phyloP scores from a whole-genome alignment of 2,888 invertebrate genomes.

The Sinhomidia bicolor region DNA sequence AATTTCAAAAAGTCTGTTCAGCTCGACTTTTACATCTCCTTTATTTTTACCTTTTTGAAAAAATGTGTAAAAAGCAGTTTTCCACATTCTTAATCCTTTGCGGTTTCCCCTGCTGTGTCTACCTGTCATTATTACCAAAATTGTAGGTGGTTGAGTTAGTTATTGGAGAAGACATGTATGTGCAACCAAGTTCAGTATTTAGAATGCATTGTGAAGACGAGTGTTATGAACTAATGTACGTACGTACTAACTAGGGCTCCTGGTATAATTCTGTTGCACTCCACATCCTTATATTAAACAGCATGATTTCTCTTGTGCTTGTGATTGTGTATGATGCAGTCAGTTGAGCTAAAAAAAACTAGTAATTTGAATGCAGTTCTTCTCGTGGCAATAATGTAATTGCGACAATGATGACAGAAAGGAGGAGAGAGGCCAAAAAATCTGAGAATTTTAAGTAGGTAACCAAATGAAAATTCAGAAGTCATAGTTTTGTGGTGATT shows the following conservation, averaged over 20 bases:
- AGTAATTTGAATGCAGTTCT: constrained; percentile 10
- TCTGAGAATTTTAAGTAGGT: neutral
- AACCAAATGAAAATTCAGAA: neutral
- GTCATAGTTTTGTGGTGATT: neutral
- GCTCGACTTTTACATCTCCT: neutral
- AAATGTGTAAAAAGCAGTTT: neutral
- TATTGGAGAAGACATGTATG: neutral
- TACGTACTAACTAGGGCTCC: neutral
- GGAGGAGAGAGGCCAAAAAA: neutral
- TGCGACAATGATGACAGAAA: neutral
- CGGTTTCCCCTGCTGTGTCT: constrained; percentile 62
- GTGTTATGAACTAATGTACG: no score
- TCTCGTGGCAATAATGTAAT: neutral
- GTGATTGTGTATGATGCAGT: neutral
- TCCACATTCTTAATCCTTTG: constrained; percentile 44
- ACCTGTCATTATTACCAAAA: constrained; percentile 65
- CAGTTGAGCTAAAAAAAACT: neutral
- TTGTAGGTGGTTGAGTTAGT: constrained; percentile 51
- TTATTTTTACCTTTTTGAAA: neutral
- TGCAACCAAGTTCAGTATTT: neutral
- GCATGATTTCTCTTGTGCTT: no score
- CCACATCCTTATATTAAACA: no score
- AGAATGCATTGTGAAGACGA: neutral
- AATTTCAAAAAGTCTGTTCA: no score
- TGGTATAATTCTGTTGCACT: neutral